phyloP scores from a whole-genome alignment of 1,140 invertebrate genomes.

The Cephus cinctus region DNA sequence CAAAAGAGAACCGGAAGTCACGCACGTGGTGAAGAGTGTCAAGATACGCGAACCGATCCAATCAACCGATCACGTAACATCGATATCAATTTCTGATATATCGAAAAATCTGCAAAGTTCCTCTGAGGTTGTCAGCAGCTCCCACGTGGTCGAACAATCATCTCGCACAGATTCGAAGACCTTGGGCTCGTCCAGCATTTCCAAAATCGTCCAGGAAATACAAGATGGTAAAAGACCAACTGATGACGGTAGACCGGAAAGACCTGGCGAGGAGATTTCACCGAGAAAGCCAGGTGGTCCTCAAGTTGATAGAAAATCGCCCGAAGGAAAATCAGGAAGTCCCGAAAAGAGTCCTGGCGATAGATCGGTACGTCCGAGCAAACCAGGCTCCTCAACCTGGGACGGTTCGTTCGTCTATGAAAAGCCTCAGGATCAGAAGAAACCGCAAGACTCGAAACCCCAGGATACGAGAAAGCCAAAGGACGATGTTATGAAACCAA shows the following conservation, averaged over 20 bases:
- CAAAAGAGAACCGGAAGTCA: neutral
- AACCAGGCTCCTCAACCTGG: conserved; percentile 34
- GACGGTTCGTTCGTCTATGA: conserved; percentile 33
- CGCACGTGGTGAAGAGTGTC: neutral
- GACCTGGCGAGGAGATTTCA: neutral
- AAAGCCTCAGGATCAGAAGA: conserved; percentile 19
- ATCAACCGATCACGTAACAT: neutral
- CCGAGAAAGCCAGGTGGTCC: conserved; percentile 1
- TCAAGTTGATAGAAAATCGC: conserved; percentile 5
- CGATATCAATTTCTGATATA: neutral
- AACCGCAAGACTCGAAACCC: too few species aligned
- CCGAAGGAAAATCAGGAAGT: conserved; percentile 1
- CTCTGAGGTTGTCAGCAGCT: neutral
- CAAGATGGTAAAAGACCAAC: conserved; percentile 8
- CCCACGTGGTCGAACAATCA: conserved; percentile 2
- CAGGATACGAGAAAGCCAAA: too few species aligned
- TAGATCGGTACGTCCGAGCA: conserved; percentile 12
- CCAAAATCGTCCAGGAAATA: conserved; percentile 13
- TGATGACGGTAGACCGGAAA: neutral
- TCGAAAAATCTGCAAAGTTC: neutral
- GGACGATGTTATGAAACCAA: too few species aligned
- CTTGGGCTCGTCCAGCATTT: conserved; percentile 10
- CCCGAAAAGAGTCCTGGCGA: conserved; percentile 22
- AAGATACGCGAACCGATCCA: neutral
- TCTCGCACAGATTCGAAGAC: conserved; percentile 8